phyloP scores from a whole-genome alignment of 2,797 vertebrate genomes.

The Melanitta fusca region DNA sequence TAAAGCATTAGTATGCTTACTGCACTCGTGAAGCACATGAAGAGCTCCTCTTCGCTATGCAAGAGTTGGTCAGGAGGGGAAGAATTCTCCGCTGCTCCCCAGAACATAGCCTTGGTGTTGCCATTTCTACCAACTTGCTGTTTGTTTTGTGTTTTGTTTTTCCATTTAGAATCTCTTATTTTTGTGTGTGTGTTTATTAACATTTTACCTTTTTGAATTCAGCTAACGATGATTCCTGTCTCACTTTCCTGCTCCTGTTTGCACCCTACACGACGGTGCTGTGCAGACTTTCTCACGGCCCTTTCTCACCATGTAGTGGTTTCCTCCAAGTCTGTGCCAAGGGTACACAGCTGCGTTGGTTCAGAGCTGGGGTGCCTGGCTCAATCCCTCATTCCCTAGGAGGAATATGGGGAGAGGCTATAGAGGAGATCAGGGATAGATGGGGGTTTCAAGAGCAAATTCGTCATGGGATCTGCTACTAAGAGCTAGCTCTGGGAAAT shows the following conservation, averaged over 20 bases:
- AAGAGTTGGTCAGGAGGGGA: background rate
- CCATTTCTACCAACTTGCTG: background rate
- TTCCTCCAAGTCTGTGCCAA: background rate
- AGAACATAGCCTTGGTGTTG: background rate
- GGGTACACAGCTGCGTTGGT: background rate
- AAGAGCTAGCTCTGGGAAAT: background rate
- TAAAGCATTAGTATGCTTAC: background rate
- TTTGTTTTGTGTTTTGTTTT: background rate
- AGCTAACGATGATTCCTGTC: background rate
- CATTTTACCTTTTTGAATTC: background rate
- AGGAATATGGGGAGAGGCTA: background rate
- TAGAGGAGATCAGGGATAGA: too few species aligned
- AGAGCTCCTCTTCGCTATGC: background rate
- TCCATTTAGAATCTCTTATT: background rate
- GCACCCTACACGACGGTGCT: background rate
- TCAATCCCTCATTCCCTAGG: background rate
- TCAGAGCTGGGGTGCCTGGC: background rate
- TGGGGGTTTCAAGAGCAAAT: background rate
- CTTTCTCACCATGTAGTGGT: background rate
- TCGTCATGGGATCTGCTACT: background rate
- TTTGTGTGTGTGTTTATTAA: background rate
- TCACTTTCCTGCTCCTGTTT: background rate
- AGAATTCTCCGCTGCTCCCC: background rate
- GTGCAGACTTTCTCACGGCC: background rate
- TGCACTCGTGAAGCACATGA: background rate